Evolutionary conservation across 2,888 invertebrate species (phyloP), one percentile per base, ranked within the genome.

Genomic region (Drosophila prostipennis): DNA sequence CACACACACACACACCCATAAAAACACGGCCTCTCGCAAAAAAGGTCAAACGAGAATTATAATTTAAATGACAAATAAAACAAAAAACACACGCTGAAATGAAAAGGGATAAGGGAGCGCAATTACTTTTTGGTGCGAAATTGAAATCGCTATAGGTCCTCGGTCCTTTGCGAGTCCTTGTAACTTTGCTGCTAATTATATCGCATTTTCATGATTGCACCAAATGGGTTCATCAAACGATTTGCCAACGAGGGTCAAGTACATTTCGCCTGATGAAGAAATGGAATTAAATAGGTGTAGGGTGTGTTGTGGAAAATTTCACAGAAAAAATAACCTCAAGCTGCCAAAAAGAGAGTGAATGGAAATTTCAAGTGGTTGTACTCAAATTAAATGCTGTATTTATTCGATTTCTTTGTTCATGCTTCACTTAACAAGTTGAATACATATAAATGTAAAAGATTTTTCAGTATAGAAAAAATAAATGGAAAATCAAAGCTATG

Each of bases 61-160:
- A 74, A 74, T 74, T 74, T 69, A 68, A 75, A 73, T 60, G 74
- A 57, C 68, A 74, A 72, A 74, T 67, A 74, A 68, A 72, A 74
- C 58, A 71, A 55, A 63, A 71, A 54, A 43, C 54, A 54, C 36
- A 73, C 32, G 63, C 61, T 61, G 60, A 70, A 82, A 60, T 71
- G 52, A 79, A 75, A 77, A 49, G 34, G 49, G 52, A 42, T 48
- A 59, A 72, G 61, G 46, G 72, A 61, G 46, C 77, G 70, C 86
- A 75, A 87, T 82, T 86, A 70, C 76, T 64, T 80, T 71, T 71
- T 64, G 65, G 65, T 55, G 64, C 70, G 46, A 82, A 82, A 86
- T 86, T 80, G 87, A 83, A 88, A 88, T 74, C 71, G 58, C 69
- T 46, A 63, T 53, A 55, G 52, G 70, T 71, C 37, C 59, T 72